Conservation (phyloP, 2,888 invertebrate species). For the Brachynemurus nebulosus region DNA sequence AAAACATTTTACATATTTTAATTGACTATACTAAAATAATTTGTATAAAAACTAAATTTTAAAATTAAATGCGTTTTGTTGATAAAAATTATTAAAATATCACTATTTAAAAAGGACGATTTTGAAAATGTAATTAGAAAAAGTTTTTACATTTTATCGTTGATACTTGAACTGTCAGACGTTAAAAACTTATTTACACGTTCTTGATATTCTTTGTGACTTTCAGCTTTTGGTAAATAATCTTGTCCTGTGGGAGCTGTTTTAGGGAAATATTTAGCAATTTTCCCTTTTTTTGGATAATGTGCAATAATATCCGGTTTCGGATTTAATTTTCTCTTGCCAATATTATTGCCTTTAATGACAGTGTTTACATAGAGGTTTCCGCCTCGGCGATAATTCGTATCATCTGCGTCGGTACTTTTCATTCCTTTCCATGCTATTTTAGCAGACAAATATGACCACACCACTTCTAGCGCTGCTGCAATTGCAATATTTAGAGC, state of each 20-base stretch:
- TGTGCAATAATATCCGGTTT: slow-evolving; percentile 41
- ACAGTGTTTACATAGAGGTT: slow-evolving; percentile 37
- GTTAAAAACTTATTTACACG: slow-evolving; percentile 32
- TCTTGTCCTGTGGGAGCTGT: slow-evolving; percentile 21
- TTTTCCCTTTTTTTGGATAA: slow-evolving; percentile 36
- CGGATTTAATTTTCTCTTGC: slow-evolving; percentile 33
- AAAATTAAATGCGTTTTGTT: no score
- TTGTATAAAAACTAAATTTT: no score
- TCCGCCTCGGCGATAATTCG: slow-evolving; percentile 32
- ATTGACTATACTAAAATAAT: no score
- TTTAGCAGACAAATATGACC: slow-evolving; percentile 44
- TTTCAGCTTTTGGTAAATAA: slow-evolving; percentile 28
- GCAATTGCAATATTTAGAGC: slow-evolving; percentile 45
- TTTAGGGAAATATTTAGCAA: slow-evolving; percentile 36
- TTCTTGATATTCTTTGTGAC: slow-evolving; percentile 32
- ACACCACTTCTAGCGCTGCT: slow-evolving; percentile 40
- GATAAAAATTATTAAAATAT: no score
- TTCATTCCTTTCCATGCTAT: slow-evolving; percentile 48
- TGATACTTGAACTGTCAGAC: slow-evolving; percentile 13
- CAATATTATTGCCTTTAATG: slow-evolving; percentile 38
- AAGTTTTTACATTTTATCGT: no score
- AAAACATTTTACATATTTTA: no score
- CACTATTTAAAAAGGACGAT: no score
- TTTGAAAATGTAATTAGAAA: no score
- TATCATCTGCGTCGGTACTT: slow-evolving; percentile 41